Evolutionary conservation across 2,113 vertebrate species (phyloP), one percentile per base, ranked within the genome.

Genomic region (Benitochromis conjunctus): DNA sequence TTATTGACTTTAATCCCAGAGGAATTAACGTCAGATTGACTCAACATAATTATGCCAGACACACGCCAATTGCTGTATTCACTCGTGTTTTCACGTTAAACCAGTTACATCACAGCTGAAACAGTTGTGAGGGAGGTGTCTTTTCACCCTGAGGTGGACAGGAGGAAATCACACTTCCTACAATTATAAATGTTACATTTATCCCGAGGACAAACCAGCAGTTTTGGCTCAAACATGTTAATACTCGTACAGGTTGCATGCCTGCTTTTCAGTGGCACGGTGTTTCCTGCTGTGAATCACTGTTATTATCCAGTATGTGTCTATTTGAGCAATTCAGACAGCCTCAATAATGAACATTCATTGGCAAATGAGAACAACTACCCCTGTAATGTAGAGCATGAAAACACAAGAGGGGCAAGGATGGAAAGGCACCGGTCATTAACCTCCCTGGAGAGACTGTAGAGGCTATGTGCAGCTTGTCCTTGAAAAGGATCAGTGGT

Each of bases 401-500:
- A 76, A 38, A 41, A 66, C 34, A 21, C 16, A 71, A 81, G 29
- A 21, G 53, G 6, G 6, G 19, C 34, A 36, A 26, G 26, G 78
- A 79, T 13, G 21, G 69, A 82, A 82, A 74, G 60, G 16, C n/a
- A n/a, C 26, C 10, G 6, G 48, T 66, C 24, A 81, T 79, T 74
- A 60, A 46, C 80, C 60, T 38, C 41, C 41, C 43, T 62, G 8
- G n/a, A 43, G 62, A 80, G 29, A 69, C 36, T 14, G 3, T 54
- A 55, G 38, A 46, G 36, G 46, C 55, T 55, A 1, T 77, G 36
- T 36, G 19, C 31, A 31, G 79, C 78, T 60, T 62, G 80, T 88
- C 85, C 62, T 88, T 87, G 48, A 88, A 80, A 58, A 62, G 81
- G 78, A 78, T 81, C 71, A 77, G 69, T 82, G 51, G 24, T 66